Conservation (phyloP, 2,888 invertebrate species). For the Celastrina argiolus region DNA sequence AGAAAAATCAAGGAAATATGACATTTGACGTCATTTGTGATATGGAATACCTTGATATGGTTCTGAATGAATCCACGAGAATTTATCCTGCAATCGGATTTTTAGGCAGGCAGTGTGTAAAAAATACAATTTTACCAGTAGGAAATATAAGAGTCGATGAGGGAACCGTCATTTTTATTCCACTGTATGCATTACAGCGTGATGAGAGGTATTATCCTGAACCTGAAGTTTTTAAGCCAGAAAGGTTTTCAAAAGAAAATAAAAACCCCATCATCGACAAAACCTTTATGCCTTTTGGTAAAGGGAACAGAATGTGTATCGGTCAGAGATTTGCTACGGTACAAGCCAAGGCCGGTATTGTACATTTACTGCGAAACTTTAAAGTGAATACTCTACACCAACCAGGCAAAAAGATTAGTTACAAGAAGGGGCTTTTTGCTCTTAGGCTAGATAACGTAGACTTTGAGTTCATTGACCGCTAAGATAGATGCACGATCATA, state of each 20-base stretch:
- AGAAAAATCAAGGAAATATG: constrained; percentile 41
- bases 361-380: constrained; percentile 44
- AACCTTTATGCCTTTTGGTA: constrained; percentile 1
- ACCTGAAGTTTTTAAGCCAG: constrained; percentile 62
- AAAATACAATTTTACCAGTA: constrained; percentile 44
- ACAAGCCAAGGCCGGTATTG: constrained; percentile 39
- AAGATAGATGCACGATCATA: too few relatives aligned
- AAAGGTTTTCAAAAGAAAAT: constrained; percentile 44
- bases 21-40: constrained; percentile 50
- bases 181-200: constrained; percentile 55
- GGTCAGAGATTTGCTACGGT: constrained; percentile 51
- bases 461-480: constrained; percentile 10
- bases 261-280: constrained; percentile 30
- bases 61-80: constrained; percentile 52
- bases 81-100: constrained; percentile 50
- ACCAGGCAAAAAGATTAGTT: constrained; percentile 37
- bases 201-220: constrained; percentile 61
- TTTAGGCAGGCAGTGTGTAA: constrained; percentile 42
- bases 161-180: constrained; percentile 47
- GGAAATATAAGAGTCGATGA: constrained; percentile 50
- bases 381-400: constrained; percentile 38
- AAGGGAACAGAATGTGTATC: constrained; percentile 44
- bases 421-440: constrained; percentile 14
- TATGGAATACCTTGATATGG: constrained; percentile 59
- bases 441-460: constrained; percentile 15